phyloP scores from a whole-genome alignment of 1,140 invertebrate species.

The Saccostrea cuccullata region DNA sequence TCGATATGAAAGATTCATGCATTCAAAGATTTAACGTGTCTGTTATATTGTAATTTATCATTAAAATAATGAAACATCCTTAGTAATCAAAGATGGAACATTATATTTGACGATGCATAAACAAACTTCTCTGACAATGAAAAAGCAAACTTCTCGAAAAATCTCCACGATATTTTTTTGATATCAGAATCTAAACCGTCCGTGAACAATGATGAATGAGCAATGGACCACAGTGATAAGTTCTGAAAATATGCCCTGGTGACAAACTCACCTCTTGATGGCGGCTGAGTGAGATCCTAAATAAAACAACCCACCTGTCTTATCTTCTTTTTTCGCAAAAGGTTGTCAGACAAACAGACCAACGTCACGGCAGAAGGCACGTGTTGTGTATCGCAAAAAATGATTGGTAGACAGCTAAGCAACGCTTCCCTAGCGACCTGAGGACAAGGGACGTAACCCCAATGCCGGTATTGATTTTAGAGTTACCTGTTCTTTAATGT shows the following conservation, averaged over 20 bases:
- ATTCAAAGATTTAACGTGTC: too few relatives aligned
- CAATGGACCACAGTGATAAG: background rate
- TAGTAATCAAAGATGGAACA: too few relatives aligned
- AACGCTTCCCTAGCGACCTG: constrained; percentile 59
- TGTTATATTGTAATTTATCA: too few relatives aligned
- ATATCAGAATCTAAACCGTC: background rate
- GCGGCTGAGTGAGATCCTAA: constrained; percentile 45
- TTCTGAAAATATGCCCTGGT: constrained; percentile 1
- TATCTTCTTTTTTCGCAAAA: constrained; percentile 49
- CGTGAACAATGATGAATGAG: background rate
- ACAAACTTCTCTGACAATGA: background rate
- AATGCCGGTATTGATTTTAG: background rate
- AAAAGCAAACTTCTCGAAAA: background rate
- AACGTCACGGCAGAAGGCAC: constrained; percentile 55
- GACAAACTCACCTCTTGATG: constrained; percentile 51
- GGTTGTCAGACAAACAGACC: constrained; percentile 66
- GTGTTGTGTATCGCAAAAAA: constrained; percentile 50
- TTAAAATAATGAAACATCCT: too few relatives aligned
- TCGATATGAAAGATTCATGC: too few relatives aligned
- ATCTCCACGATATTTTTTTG: background rate
- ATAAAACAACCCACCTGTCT: constrained; percentile 52
- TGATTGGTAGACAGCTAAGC: constrained; percentile 49
- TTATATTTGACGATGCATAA: background rate
- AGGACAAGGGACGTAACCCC: constrained; percentile 58
- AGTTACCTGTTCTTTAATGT: constrained; percentile 21